Percentiles rank a stretch among this genome's conserved stretches.
phyloP scores from a whole-genome alignment of 2,113 vertebrate genomes.

The Spea bombifrons region DNA sequence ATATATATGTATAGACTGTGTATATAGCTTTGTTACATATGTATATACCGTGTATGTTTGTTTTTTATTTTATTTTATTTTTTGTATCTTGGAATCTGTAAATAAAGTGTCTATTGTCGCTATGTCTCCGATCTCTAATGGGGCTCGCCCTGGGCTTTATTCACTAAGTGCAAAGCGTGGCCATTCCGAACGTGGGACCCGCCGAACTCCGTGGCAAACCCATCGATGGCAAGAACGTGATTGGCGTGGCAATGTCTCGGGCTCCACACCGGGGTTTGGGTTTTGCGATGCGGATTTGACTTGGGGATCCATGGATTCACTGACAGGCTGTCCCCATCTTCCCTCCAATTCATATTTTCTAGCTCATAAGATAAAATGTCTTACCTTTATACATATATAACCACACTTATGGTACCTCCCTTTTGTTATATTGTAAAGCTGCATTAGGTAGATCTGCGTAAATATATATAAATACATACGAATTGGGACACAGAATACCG shows the following conservation, averaged over 20 bases:
- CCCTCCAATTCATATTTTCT: too few species aligned
- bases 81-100: conserved; percentile 35
- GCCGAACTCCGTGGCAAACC: not conserved
- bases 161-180: not conserved
- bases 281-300: too few species aligned
- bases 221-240: not conserved
- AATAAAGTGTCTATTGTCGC: conserved; percentile 36
- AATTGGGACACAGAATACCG: too few species aligned
- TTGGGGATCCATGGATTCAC: too few species aligned
- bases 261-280: not conserved
- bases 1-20: conserved; percentile 8
- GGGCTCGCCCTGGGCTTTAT: not conserved
- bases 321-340: too few species aligned
- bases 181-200: not conserved
- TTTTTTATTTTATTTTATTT: too few species aligned
- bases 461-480: too few species aligned
- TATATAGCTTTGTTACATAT: conserved; percentile 8
- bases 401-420: too few species aligned
- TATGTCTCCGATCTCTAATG: not conserved
- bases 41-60: conserved; percentile 18
- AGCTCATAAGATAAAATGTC: too few species aligned
- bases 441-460: too few species aligned
- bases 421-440: too few species aligned
- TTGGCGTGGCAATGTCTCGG: not conserved
- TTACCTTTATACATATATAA: too few species aligned